Evolutionary conservation across 2,888 invertebrate genomes (phyloP), one percentile per base, ranked within the genome.

Genomic region (Cephus pygmeus): DNA sequence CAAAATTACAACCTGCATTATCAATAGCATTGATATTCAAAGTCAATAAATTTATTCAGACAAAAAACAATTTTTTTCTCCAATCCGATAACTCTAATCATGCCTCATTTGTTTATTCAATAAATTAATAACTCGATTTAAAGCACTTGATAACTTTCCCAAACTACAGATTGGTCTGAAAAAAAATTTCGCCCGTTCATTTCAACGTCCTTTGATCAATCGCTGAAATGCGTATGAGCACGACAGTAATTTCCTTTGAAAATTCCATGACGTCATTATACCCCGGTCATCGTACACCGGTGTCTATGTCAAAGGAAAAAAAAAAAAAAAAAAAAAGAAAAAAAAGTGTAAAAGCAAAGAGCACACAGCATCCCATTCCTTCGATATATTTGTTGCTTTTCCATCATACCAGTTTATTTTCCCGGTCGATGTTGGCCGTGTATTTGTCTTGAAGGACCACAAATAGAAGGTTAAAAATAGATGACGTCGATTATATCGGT

Each of bases 401-500:
- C 56, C 23, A 9, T 56, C 33, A 31, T 34, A 33, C 71, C 1
- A 31, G 31, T 71, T 71, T 71, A 71, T 71, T 34, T 74, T 34
- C 36, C 30, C 35, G 74, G 15, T 34, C 4, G 35, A 34, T 34
- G 15, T 73, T n/a, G 12, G 30, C 3, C 12, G 74, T 34, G 30
- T 33, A 31, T 34, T 33, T 34, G 74, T 74, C 74, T 74, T 74
- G 34, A 35, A 1, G 74, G 23, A 30, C 23, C 74, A 30, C 36
- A 34, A 34, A 74, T 74, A 74, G 74, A 34, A 34, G 12, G 34
- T 35, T 36, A 36, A 74, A 74, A 74, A 34, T 74, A 74, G 74
- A 30, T 34, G 23, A 74, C 74, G 74, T n/a, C 74, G 74, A 74
- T 74, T 74, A 74, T 34, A 74, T 36, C 34, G 34, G 36, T 33